These are phyloP conservation scores for Oceanodroma leucorhoa DNA, from an alignment of 2,797 vertebrate genomes.

Conservation along the genomic window DNA sequence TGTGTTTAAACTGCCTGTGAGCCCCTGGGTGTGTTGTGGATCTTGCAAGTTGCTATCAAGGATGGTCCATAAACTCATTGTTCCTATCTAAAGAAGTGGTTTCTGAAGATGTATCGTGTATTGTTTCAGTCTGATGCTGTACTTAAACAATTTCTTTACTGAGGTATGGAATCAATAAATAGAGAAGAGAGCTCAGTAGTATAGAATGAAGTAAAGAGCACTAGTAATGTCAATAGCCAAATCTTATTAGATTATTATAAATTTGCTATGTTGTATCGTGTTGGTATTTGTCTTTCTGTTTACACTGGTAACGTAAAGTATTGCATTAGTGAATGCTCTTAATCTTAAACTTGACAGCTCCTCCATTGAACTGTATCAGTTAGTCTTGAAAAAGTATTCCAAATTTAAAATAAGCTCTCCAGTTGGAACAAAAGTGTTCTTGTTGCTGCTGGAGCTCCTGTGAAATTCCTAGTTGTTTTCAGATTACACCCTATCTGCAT, in stretches of 20 bases:
- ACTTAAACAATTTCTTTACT: background rate
- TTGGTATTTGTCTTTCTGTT: background rate
- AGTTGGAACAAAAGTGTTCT: background rate
- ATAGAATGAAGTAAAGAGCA: background rate
- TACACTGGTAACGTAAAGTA: background rate
- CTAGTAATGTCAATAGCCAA: background rate
- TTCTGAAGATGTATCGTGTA: background rate
- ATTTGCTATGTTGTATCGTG: background rate
- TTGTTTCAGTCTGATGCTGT: background rate
- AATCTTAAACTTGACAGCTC: background rate
- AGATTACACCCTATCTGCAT: background rate
- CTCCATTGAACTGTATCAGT: background rate
- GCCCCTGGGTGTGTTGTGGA: background rate
- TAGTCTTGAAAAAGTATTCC: background rate
- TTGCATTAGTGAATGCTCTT: background rate
- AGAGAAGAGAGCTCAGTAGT: background rate
- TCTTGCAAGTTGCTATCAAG: background rate
- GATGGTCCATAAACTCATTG: background rate
- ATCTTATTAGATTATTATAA: background rate
- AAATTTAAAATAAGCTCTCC: background rate
- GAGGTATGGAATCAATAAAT: background rate
- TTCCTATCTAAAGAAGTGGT: background rate
- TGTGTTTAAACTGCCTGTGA: background rate
- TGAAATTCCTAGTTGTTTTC: background rate
- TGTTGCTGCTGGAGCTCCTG: background rate